Conservation (phyloP, 2,797 vertebrate genomes). For the Galagoides demidoff region DNA sequence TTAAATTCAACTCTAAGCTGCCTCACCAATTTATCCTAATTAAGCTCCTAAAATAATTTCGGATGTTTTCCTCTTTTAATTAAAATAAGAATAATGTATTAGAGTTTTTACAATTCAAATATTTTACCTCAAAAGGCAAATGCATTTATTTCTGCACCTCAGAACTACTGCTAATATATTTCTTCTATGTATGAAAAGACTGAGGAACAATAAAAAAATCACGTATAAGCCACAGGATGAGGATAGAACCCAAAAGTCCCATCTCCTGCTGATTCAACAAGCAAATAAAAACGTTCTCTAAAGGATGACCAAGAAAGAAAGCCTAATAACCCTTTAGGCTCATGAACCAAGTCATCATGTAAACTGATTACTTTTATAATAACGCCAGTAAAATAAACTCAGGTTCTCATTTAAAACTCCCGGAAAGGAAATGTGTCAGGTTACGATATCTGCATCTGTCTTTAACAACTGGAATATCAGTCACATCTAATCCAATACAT, state of each 20-base stretch:
- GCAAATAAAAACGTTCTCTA: conserved; percentile 46
- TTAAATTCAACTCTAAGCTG: conserved; percentile 58
- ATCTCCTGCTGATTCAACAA: conserved; percentile 40
- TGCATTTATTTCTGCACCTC: not conserved
- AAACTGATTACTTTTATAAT: not conserved
- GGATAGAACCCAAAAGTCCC: not conserved
- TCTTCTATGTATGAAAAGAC: not conserved
- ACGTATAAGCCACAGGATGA: not conserved
- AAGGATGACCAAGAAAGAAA: conserved; percentile 32
- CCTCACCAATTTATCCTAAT: conserved; percentile 20
- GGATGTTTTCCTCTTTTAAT: conserved; percentile 13
- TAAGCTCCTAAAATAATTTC: conserved; percentile 48
- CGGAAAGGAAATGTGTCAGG: conserved; percentile 38
- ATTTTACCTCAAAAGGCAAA: not conserved
- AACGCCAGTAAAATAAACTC: not conserved
- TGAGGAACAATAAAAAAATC: not conserved
- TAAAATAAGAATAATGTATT: conserved; percentile 44
- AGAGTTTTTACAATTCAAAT: conserved; percentile 46
- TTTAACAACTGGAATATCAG: conserved; percentile 35
- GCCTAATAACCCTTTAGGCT: not conserved
- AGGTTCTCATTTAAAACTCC: conserved; percentile 19
- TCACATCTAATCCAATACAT: conserved; percentile 20
- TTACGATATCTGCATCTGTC: not conserved
- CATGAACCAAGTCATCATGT: not conserved
- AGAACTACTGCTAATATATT: not conserved